Evolutionary conservation across 2,113 vertebrate species (phyloP), one percentile per base, ranked within the genome.

Genomic region (Tamias sibiricus): DNA sequence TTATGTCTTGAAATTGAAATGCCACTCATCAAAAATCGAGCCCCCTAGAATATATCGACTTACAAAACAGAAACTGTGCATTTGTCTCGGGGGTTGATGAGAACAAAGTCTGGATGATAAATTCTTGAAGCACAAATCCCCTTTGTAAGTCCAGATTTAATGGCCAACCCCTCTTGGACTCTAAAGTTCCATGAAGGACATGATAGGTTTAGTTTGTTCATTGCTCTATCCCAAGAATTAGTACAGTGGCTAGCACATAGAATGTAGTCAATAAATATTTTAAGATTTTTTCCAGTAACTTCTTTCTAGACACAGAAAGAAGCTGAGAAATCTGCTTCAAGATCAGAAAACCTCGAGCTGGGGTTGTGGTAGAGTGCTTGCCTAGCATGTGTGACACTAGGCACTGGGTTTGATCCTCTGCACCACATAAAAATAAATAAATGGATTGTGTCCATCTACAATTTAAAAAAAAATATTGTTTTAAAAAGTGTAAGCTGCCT

Each of bases 1-100:
- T 83, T 62, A 81, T 93, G 68, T 86, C 75, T 85, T 90, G 62
- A 96, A 96, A 97, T 92, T 96, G 95, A 95, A 97, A 97, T 97
- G 95, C 74, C 92, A 94, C 82, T 97, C 90, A 95, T 93, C 89
- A 98, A 44, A 75, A 92, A 95, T 84, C 5, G 2, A 96, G 80
- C 8, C 44, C 81, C 11, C 52, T 82, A 84, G 89, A 97, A 97
- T 69, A 96, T 59, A 92, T 44, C 9, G 5, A 89, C 69, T 95
- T 83, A 66, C 37, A 91, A 90, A 89, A 69, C 42, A 95, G 68
- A 95, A 95, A 88, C 14, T 37, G 37, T 69, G 57, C 52, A 91
- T 91, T 93, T 87, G 40, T 84, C 89, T 90, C 54, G 77, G 42
- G 54, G 71, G 66, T 64, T 88, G 66, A 35, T 94, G 26, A 93